Base-by-base conservation (phyloP, 2,888 invertebrate species). In the Eretmocerus hayati region DNA sequence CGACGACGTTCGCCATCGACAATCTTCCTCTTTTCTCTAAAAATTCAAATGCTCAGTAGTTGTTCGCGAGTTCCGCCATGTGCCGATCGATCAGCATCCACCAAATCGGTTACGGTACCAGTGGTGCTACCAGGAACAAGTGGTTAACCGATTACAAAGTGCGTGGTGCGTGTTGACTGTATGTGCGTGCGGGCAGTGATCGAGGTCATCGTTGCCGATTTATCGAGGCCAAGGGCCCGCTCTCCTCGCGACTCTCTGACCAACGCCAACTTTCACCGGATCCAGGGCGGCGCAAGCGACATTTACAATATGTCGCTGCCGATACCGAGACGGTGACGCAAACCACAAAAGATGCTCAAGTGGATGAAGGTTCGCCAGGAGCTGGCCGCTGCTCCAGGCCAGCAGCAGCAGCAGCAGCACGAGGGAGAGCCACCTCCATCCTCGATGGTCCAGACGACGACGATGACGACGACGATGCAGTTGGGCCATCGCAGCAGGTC, bases 361-460 rank as follows among this genome's bases (percentile, higher is more conserved):
- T 71, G 70, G 70, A 71, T 71, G 47, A 71, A 70, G 61, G 69
- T 68, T 35, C 64, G 68, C 23, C 68, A 69, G 57, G 67, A 65
- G 58, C 53, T 58, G 47, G 55, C 31, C 45, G 22, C n/a, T 31
- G 30, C 16, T 31, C 19, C 26, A 32, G 4, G 4, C 20, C 50
- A 50, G 57, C 37, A n/a, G 35, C 44, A 43, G 32, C 48, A 46
- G 41, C 46, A 46, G 42, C 51, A 49, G 41, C 20, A 11, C 33
- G n/a, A 5, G 33, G 33, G 5, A 13, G 33, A 38, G 46, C 42
- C n/a, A 47, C 45, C 33, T 37, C 16, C 30, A 18, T 13, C 36
- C 19, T 4, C 41, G 18, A 20, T 46, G 48, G 57, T 39, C 13
- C 26, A 4, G 37, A 33, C 46, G 46, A 39, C 38, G 42, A 43